Evolutionary conservation across 2,797 vertebrate species (phyloP).

Genomic region (Paramormyrops hopkinsi): DNA sequence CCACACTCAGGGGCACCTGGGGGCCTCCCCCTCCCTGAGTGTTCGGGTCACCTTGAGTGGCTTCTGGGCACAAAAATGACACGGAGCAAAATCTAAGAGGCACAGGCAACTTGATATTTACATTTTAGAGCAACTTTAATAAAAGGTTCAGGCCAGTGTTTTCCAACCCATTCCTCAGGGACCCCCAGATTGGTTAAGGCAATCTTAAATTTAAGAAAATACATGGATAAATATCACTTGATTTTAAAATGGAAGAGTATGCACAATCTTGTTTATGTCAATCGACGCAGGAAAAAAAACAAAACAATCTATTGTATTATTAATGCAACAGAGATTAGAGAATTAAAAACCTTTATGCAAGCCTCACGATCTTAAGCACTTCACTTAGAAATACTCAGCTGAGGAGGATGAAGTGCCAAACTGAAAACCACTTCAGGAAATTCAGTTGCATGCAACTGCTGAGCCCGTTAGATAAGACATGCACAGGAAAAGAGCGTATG

Average conservation of each 20-base stretch:
- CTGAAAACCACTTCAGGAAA: background rate
- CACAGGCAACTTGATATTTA: slow-evolving; percentile 31
- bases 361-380: background rate
- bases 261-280: background rate
- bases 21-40: slow-evolving; percentile 66
- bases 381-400: background rate
- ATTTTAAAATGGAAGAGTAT: background rate
- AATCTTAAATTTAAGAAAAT: background rate
- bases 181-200: background rate
- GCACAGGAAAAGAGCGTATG: background rate
- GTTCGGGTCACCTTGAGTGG: slow-evolving; percentile 67
- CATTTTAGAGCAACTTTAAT: slow-evolving; percentile 11
- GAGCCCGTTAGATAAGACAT: background rate
- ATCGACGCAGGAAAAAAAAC: background rate
- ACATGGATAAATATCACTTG: background rate
- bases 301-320: background rate
- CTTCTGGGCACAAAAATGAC: slow-evolving; percentile 57
- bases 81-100: background rate
- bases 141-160: background rate
- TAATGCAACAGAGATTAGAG: background rate
- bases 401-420: background rate
- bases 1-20: slow-evolving; percentile 66
- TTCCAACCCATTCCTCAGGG: background rate
- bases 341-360: background rate
- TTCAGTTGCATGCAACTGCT: background rate